Evolutionary conservation across 2,888 invertebrate species (phyloP).

Genomic region (Schizotus pectinicornis): DNA sequence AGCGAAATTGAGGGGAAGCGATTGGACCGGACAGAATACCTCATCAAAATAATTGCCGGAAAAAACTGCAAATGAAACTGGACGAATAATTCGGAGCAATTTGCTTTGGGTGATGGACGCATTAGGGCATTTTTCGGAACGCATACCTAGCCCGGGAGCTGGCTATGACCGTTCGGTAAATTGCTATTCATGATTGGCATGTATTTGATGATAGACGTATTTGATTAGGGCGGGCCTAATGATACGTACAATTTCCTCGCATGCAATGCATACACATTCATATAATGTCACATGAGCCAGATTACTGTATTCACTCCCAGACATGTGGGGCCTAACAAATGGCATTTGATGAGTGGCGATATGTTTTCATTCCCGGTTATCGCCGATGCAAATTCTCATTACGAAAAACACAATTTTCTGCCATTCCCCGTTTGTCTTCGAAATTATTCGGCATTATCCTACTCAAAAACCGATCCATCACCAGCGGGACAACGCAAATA

Average conservation of each 20-base stretch:
- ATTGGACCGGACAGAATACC: slow-evolving; percentile 36
- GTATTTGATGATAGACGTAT: slow-evolving; percentile 58
- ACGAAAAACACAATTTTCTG: slow-evolving; percentile 28
- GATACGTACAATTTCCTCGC: slow-evolving; percentile 58
- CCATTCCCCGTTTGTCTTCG: slow-evolving; percentile 13
- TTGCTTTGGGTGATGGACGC: slow-evolving; percentile 42
- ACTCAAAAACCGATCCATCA: slow-evolving; percentile 27
- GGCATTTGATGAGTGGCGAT: slow-evolving; percentile 56
- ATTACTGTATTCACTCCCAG: slow-evolving; percentile 56
- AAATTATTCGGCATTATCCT: slow-evolving; percentile 16
- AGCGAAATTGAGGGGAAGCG: slow-evolving; percentile 6
- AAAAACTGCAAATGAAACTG: slow-evolving; percentile 49
- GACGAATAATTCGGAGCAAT: slow-evolving; percentile 51
- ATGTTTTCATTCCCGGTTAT: slow-evolving; percentile 56
- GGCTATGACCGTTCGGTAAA: slow-evolving; percentile 43
- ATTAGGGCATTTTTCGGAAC: slow-evolving; percentile 45
- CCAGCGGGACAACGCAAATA: not conserved
- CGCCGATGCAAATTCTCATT: slow-evolving; percentile 52
- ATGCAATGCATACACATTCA: slow-evolving; percentile 53
- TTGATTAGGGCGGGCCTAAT: slow-evolving; percentile 57
- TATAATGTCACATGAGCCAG: slow-evolving; percentile 56
- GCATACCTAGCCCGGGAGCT: slow-evolving; percentile 32
- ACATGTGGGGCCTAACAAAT: slow-evolving; percentile 54
- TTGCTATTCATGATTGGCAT: slow-evolving; percentile 56
- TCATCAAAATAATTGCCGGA: slow-evolving; percentile 52